Conservation (phyloP, 1,140 invertebrate species). For the Zaprionus kolodkinae region DNA sequence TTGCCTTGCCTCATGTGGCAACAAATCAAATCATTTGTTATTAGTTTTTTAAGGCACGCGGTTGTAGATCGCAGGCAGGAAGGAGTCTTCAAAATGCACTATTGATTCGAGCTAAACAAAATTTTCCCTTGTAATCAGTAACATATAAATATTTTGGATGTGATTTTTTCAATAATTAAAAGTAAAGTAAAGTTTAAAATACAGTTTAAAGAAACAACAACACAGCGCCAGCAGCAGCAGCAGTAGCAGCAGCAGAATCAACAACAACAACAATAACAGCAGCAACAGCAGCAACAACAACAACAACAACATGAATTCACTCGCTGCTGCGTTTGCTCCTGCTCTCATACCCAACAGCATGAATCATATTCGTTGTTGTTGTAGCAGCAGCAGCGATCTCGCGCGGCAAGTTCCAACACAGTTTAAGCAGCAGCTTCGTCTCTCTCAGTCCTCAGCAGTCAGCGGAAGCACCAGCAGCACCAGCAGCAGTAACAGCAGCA, state of each 20-base stretch:
- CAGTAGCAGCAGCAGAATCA: background rate
- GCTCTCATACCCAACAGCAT: background rate
- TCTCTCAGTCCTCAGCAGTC: background rate
- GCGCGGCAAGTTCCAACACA: background rate
- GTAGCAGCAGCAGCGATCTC: constrained; percentile 28
- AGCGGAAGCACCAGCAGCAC: background rate
- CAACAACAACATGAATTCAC: constrained; percentile 2
- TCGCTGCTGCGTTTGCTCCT: constrained; percentile 17
- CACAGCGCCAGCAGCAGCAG: background rate
- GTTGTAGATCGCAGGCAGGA: background rate
- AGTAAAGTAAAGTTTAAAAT: background rate
- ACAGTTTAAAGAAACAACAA: too few species aligned
- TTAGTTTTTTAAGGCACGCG: background rate
- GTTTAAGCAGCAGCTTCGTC: background rate
- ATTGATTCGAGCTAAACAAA: background rate
- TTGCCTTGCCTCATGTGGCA: constrained; percentile 9
- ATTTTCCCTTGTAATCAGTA: background rate
- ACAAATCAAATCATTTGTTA: background rate
- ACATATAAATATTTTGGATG: background rate
- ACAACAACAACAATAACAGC: constrained; percentile 6
- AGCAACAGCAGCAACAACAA: background rate
- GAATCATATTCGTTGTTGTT: constrained; percentile 14
- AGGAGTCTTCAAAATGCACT: background rate
- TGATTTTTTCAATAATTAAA: too few species aligned
- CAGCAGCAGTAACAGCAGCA: background rate